Evolutionary conservation across 1,140 invertebrate genomes (phyloP).

Genomic region (Drosophila sproati): DNA sequence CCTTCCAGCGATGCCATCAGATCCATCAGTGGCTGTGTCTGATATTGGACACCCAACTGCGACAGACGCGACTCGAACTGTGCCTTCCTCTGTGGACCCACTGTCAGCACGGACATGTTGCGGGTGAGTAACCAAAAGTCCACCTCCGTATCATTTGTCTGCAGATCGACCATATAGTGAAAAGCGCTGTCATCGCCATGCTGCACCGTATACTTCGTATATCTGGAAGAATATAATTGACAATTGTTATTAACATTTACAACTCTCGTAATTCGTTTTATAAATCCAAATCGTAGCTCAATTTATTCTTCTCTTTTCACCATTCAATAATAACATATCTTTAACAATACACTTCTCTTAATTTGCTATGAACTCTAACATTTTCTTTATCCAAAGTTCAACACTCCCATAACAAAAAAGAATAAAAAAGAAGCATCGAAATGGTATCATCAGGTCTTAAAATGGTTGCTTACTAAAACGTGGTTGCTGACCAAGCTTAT

Average conservation of each 20-base stretch:
- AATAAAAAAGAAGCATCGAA: background rate
- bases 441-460: background rate
- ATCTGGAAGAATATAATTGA: constrained; percentile 37
- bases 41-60: constrained; percentile 54
- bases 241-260: background rate
- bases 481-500: no score
- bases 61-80: constrained; percentile 62
- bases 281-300: no score
- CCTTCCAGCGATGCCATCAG: constrained; percentile 61
- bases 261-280: background rate
- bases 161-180: constrained; percentile 71
- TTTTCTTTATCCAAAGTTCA: no score
- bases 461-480: no score
- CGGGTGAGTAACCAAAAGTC: constrained; percentile 74
- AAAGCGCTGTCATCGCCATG: constrained; percentile 63
- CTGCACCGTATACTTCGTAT: constrained; percentile 71
- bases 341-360: no score
- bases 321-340: no score
- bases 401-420: no score
- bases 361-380: no score
- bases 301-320: no score
- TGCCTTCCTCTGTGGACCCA: constrained; percentile 49
- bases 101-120: constrained; percentile 69
- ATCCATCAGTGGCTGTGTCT: constrained; percentile 70
- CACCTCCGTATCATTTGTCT: constrained; percentile 60